These are phyloP conservation scores for Ruditapes philippinarum DNA, from an alignment of 1,140 invertebrate genomes.

Conservation along the genomic window DNA sequence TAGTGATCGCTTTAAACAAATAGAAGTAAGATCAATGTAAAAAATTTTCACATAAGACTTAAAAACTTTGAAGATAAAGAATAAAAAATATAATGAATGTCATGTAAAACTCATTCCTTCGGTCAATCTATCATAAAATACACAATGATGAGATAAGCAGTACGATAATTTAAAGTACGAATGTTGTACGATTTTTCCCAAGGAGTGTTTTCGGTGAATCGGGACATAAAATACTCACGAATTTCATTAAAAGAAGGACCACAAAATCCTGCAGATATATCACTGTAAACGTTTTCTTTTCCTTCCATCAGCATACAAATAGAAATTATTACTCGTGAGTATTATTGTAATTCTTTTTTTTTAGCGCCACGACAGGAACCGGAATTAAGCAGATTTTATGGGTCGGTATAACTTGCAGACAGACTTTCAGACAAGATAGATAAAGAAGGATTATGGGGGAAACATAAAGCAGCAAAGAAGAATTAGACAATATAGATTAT, in stretches of 20 bases:
- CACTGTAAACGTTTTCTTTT: neutral
- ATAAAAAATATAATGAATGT: too few relatives aligned
- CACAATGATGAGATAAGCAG: neutral
- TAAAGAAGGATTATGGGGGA: too few relatives aligned
- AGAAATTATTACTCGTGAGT: neutral
- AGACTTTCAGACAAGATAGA: too few relatives aligned
- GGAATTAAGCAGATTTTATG: neutral
- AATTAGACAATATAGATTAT: too few relatives aligned
- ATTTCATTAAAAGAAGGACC: neutral
- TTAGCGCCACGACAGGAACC: slow-evolving; percentile 12
- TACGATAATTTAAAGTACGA: neutral
- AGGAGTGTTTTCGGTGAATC: neutral
- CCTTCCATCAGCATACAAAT: slow-evolving; percentile 23
- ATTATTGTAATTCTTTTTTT: neutral
- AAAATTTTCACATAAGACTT: too few relatives aligned
- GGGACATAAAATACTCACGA: neutral
- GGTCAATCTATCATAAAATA: too few relatives aligned
- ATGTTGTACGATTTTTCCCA: neutral
- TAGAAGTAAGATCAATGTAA: too few relatives aligned
- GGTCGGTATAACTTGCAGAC: too few relatives aligned
- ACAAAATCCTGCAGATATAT: neutral
- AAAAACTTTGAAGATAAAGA: too few relatives aligned
- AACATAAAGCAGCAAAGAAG: too few relatives aligned
- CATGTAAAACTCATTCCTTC: too few relatives aligned
- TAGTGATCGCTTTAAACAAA: too few relatives aligned